phyloP scores from a whole-genome alignment of 2,888 invertebrate genomes.

The Pammene fasciana region DNA sequence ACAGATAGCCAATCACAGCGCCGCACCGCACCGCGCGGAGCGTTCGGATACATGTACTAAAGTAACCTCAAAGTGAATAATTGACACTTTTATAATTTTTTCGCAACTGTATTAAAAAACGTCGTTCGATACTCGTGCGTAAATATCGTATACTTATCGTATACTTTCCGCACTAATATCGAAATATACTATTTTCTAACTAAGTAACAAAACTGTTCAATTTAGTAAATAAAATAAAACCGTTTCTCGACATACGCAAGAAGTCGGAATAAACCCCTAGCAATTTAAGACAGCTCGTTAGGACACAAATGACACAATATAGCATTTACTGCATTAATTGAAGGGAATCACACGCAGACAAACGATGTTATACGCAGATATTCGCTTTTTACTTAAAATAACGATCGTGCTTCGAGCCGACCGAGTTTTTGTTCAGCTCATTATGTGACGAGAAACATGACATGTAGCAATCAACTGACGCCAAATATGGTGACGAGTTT shows the following conservation, averaged over 20 bases:
- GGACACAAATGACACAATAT: conserved; percentile 32
- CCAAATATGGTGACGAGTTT: conserved; percentile 26
- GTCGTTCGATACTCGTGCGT: too few relatives aligned
- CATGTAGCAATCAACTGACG: conserved; percentile 25
- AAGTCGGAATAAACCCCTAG: conserved; percentile 10
- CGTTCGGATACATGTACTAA: too few relatives aligned
- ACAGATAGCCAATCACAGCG: too few relatives aligned
- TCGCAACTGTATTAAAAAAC: too few relatives aligned
- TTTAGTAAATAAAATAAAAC: too few relatives aligned
- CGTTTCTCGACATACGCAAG: not conserved
- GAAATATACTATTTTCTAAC: too few relatives aligned
- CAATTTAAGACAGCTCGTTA: conserved; percentile 37
- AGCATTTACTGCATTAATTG: conserved; percentile 35
- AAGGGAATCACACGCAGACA: conserved; percentile 34
- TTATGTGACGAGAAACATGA: conserved; percentile 27
- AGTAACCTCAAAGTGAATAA: too few relatives aligned
- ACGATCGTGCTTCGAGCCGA: conserved; percentile 13
- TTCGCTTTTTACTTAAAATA: conserved; percentile 35
- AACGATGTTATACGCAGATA: conserved; percentile 34
- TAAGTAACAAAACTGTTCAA: too few relatives aligned
- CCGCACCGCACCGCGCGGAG: too few relatives aligned
- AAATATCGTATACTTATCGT: too few relatives aligned
- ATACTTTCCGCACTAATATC: too few relatives aligned
- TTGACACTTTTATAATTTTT: too few relatives aligned
- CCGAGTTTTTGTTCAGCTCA: conserved; percentile 32